A percentile compares a stretch with the other conserved stretches of the same genome.
These are phyloP conservation scores for Pituophis catenifer DNA, from an alignment of 2,113 vertebrate genomes.

Conservation along the genomic window DNA sequence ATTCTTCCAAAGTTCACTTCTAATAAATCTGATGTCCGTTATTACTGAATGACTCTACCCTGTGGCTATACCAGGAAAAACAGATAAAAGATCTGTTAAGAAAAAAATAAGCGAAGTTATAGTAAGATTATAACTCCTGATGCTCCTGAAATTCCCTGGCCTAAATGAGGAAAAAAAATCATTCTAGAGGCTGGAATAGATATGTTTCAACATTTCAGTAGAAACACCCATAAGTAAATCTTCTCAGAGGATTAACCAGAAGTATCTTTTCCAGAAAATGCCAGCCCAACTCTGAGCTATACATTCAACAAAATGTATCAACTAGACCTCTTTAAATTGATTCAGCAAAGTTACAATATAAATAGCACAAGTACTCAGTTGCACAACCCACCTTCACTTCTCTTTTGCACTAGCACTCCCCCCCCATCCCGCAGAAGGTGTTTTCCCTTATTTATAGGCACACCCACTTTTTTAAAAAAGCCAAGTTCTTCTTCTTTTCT, in stretches of 20 bases:
- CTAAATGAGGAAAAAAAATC: neutral
- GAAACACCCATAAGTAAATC: neutral
- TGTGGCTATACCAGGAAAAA: neutral
- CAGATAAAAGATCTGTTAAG: neutral
- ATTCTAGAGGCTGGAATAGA: neutral
- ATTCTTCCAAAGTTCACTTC: neutral
- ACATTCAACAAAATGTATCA: neutral
- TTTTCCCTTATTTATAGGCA: neutral
- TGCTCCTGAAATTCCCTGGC: neutral
- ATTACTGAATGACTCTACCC: neutral
- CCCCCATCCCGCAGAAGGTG: neutral
- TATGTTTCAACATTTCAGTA: neutral
- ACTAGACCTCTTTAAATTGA: neutral
- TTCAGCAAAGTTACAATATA: constrained; percentile 4
- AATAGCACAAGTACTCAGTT: neutral
- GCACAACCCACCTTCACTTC: neutral
- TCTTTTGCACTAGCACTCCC: neutral
- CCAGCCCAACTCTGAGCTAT: neutral
- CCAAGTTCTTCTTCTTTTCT: neutral
- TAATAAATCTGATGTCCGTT: neutral
- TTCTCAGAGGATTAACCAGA: neutral
- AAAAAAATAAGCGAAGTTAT: neutral
- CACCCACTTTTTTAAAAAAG: neutral
- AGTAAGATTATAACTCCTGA: neutral
- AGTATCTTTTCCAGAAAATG: neutral